Evolutionary conservation across 92 coral and sea anemone genomes (phyloP).

Genomic region (Palythoa grandis): DNA sequence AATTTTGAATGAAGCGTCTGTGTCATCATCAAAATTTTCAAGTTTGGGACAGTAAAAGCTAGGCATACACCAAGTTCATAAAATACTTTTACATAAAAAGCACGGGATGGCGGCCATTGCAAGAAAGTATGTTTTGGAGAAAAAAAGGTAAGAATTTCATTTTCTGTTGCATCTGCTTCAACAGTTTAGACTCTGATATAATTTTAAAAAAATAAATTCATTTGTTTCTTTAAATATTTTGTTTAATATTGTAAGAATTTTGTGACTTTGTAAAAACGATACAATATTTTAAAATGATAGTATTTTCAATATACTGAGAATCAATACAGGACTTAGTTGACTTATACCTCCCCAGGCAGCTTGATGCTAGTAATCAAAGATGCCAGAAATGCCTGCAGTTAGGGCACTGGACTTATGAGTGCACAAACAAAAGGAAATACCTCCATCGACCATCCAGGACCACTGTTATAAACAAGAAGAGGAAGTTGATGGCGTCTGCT

Average conservation of each 20-base stretch:
- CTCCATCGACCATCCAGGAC: constrained; percentile 95
- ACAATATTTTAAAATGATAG: not conserved
- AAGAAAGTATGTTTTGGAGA: constrained; percentile 80
- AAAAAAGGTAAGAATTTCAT: constrained; percentile 74
- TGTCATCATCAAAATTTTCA: too few species aligned
- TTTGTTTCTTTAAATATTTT: not conserved
- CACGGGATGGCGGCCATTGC: constrained; percentile 94
- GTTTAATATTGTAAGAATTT: not conserved
- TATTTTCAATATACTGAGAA: not conserved
- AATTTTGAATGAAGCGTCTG: too few species aligned
- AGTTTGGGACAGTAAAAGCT: not conserved
- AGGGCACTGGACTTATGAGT: constrained; percentile 99
- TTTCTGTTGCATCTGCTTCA: not conserved
- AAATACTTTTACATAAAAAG: not conserved
- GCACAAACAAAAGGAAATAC: constrained; percentile 92
- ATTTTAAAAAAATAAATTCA: not conserved
- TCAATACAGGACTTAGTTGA: not conserved
- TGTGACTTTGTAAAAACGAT: not conserved
- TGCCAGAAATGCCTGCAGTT: constrained; percentile 96
- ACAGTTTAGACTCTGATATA: not conserved
- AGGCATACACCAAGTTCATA: constrained; percentile 11
- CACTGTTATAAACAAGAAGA: constrained; percentile 87
- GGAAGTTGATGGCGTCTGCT: constrained; percentile 63
- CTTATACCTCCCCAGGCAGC: constrained; percentile 46
- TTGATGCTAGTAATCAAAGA: constrained; percentile 87